These are phyloP conservation scores for Sinelater perroti DNA, from an alignment of 2,888 invertebrate genomes.

Conservation along the genomic window DNA sequence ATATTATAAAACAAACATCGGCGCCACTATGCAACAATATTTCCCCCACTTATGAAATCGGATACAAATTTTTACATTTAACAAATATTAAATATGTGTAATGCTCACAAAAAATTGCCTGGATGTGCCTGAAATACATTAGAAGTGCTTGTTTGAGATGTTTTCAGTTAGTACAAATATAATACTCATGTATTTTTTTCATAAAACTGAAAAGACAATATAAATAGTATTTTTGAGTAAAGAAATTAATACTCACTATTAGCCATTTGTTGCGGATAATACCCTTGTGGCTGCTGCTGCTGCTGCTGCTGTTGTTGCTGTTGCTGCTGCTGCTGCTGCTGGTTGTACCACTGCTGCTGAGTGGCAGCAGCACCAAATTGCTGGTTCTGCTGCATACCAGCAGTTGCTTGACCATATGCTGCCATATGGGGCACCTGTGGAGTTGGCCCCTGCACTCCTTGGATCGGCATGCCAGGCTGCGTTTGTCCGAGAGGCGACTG, in stretches of 20 bases:
- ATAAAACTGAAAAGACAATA: too few relatives aligned
- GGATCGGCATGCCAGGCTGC: constrained; percentile 49
- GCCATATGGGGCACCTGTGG: constrained; percentile 54
- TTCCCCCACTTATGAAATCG: too few relatives aligned
- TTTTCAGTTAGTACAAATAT: too few relatives aligned
- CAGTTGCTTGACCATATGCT: constrained; percentile 49
- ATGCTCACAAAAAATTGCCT: too few relatives aligned
- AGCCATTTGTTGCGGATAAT: constrained; percentile 64
- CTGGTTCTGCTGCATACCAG: constrained; percentile 50
- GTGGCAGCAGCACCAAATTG: constrained; percentile 58
- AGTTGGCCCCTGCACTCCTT: constrained; percentile 53
- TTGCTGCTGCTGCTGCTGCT: constrained; percentile 59
- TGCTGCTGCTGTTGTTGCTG: constrained; percentile 57
- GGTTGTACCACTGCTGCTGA: constrained; percentile 70
- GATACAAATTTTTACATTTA: too few relatives aligned
- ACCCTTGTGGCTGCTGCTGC: constrained; percentile 61
- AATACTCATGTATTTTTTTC: too few relatives aligned
- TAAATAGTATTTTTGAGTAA: too few relatives aligned
- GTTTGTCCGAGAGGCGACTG: constrained; percentile 47
- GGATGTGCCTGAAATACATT: too few relatives aligned
- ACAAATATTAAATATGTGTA: too few relatives aligned
- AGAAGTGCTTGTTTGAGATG: too few relatives aligned
- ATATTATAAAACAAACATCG: too few relatives aligned
- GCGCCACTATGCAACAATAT: too few relatives aligned
- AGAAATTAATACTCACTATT: constrained; percentile 49